A percentile compares a stretch with the other conserved stretches of the same genome.
Conservation (phyloP, 1,140 invertebrate species). For the Globodera rostochiensis region DNA sequence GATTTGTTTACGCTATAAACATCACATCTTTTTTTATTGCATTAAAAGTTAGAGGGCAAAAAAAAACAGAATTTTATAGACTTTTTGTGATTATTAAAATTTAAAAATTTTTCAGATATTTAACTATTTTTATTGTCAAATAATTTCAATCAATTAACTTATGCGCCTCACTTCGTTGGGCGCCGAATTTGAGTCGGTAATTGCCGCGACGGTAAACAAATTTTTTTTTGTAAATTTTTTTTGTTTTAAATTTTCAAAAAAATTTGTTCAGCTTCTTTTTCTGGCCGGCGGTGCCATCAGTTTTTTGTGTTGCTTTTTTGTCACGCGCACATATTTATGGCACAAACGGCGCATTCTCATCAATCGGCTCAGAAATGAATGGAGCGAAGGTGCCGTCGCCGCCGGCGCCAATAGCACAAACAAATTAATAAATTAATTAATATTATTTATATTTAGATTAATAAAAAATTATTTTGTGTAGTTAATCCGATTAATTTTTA, state of each 20-base stretch:
- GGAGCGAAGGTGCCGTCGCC: constrained; percentile 13
- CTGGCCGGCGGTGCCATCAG: neutral
- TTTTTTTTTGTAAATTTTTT: too few relatives aligned
- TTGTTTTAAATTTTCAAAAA: too few relatives aligned
- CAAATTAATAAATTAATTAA: neutral
- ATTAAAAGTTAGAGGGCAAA: too few relatives aligned
- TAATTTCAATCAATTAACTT: neutral
- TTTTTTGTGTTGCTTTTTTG: constrained; percentile 27
- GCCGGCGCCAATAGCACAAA: neutral
- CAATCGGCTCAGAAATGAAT: constrained; percentile 21
- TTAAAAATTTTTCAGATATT: too few relatives aligned
- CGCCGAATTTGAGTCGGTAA: constrained; percentile 26
- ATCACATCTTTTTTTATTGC: too few relatives aligned
- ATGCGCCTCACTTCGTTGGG: constrained; percentile 12
- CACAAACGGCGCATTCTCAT: constrained; percentile 22
- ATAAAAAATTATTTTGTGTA: neutral
- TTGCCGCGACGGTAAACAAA: constrained; percentile 5
- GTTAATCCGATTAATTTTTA: too few relatives aligned
- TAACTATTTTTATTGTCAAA: too few relatives aligned
- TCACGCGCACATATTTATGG: constrained; percentile 24
- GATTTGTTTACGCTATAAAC: too few relatives aligned
- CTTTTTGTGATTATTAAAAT: too few relatives aligned
- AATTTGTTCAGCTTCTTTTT: neutral
- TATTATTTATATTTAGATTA: neutral
- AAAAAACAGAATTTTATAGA: too few relatives aligned